phyloP scores from a whole-genome alignment of 2,113 vertebrate species.

The Cnemophilus loriae region DNA sequence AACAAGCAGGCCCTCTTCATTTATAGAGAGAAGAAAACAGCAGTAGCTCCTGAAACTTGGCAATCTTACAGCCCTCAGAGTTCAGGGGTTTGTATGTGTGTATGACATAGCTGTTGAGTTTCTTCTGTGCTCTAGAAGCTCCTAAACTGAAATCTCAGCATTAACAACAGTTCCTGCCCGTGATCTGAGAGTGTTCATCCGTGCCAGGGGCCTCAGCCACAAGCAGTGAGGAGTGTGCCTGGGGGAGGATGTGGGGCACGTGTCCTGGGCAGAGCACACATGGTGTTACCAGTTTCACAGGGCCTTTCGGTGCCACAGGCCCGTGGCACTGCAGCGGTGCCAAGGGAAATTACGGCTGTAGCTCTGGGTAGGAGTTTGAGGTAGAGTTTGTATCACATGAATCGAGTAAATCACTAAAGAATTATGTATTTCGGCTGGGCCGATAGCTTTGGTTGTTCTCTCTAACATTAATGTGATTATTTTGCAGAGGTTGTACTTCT shows the following conservation, averaged over 20 bases:
- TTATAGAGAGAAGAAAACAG: not conserved
- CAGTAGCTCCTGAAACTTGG: not conserved
- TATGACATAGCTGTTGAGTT: not conserved
- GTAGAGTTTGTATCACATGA: not conserved
- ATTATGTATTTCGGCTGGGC: not conserved
- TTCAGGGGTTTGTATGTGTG: not conserved
- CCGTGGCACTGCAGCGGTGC: not conserved
- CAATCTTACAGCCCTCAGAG: not conserved
- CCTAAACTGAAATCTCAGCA: constrained; percentile 63
- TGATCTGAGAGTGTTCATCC: constrained; percentile 9
- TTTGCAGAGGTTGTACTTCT: not conserved
- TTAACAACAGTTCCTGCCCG: constrained; percentile 41
- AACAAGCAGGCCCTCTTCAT: not conserved
- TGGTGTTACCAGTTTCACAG: not conserved
- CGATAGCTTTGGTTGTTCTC: not conserved
- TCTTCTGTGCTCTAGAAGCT: not conserved
- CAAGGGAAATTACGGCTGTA: not conserved
- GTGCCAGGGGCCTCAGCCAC: constrained; percentile 66
- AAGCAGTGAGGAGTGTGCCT: constrained; percentile 49
- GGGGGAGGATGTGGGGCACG: constrained; percentile 62
- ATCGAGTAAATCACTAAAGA: not conserved
- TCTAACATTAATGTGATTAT: not conserved
- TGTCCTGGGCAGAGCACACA: constrained; percentile 28
- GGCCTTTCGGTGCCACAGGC: not conserved
- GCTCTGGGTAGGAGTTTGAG: not conserved